Base-by-base conservation (phyloP, 1,140 invertebrate genomes). In the Lordiphosa mommai region DNA sequence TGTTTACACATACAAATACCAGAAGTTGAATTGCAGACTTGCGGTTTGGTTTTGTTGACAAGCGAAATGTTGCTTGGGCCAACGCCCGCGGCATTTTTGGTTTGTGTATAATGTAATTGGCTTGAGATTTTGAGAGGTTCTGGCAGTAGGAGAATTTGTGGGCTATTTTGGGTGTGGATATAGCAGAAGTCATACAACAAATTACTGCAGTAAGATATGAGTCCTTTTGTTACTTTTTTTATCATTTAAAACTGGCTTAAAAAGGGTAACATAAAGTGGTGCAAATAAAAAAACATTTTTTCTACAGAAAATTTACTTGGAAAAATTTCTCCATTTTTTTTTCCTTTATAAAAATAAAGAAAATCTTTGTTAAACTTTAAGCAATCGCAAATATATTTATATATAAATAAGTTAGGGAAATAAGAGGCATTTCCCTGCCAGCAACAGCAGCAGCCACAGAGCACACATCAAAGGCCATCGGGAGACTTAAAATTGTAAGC, bases 401-500 rank as follows among this genome's bases (percentile, higher is more conserved):
- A 5, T 23, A 14, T 10, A 34, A 30, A 29, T 29, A 50, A 65
- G 23, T 44, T 32, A 36, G 13, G 23, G n/a, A 13, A 13, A 36
- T 46, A 27, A 27, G 23, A 6, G 23, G 23, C 23, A 27, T 27
- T 27, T 32, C 43, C 17, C n/a, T 7, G 8, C 2, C 29, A 13
- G 49, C 33, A 32, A n/a, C 40, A 27, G 12, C 33, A 32, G 10
- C 40, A 27, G 12, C 9, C 27, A 27, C 10, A 27, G 23, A 10
- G 20, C 10, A 17, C 36, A 49, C 27, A 33, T 27, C 44, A 33
- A 6, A 49, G 29, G 20, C 46, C 36, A 37, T 36, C 33, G 52
- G 34, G 41, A 23, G 48, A 46, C 67, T 71, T 64, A 38, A 49
- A 49, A 53, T 16, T 50, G 55, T 41, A 40, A 49, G 46, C 55